A percentile compares a stretch with the other conserved stretches of the same genome.
These are phyloP conservation scores for Dufourea novaeangliae DNA, from an alignment of 1,140 invertebrate genomes.

Conservation along the genomic window DNA sequence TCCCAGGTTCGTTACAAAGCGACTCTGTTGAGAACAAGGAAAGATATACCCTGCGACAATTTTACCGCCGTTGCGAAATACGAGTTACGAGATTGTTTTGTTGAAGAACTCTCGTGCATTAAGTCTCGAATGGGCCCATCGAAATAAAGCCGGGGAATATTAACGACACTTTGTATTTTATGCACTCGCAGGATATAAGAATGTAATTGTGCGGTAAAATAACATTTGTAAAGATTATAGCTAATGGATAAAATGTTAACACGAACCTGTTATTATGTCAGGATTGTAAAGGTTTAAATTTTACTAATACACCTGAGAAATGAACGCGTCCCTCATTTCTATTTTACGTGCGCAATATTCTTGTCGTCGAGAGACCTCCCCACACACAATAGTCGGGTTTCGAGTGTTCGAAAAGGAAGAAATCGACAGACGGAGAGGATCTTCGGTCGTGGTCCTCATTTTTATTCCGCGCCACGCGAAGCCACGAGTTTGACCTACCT, in stretches of 20 bases:
- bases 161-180: too few relatives aligned
- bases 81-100: too few relatives aligned
- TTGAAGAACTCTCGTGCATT: not conserved
- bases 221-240: too few relatives aligned
- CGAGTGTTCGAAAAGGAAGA: not conserved
- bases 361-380: not conserved
- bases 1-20: not conserved
- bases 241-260: too few relatives aligned
- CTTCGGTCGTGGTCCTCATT: conserved; percentile 16
- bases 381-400: conserved; percentile 7
- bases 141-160: too few relatives aligned
- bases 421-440: conserved; percentile 28
- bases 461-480: conserved; percentile 30
- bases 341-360: not conserved
- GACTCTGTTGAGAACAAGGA: not conserved
- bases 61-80: too few relatives aligned
- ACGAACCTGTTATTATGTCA: too few relatives aligned
- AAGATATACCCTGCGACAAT: not conserved
- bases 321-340: not conserved
- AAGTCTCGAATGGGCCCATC: too few relatives aligned
- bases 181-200: too few relatives aligned
- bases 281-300: too few relatives aligned
- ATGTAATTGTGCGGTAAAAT: too few relatives aligned
- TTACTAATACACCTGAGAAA: too few relatives aligned
- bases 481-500: conserved; percentile 45